These are phyloP conservation scores for Chrysochloris asiatica DNA, from an alignment of 2,113 vertebrate species.

Conservation along the genomic window DNA sequence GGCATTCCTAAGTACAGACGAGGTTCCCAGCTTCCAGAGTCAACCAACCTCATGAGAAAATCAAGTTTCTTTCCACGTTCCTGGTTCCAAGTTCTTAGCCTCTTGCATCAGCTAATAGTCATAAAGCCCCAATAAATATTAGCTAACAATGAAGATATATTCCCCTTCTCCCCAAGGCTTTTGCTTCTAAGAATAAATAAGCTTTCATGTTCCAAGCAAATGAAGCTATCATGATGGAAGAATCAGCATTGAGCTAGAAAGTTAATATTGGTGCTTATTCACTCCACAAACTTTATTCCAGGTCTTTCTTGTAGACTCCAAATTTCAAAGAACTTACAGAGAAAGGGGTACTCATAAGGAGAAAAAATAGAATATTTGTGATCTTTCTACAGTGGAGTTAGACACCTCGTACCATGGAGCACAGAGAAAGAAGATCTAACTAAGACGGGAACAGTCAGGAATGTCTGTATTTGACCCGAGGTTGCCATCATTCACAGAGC, in stretches of 20 bases:
- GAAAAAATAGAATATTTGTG: background rate
- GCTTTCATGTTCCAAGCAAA: background rate
- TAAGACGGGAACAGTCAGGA: background rate
- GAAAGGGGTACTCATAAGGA: background rate
- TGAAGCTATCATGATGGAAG: background rate
- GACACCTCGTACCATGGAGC: accelerated
- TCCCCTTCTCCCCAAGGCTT: background rate
- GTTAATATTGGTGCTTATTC: background rate
- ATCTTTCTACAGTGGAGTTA: background rate
- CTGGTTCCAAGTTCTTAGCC: background rate
- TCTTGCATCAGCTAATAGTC: background rate
- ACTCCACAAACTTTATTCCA: background rate
- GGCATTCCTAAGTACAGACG: background rate
- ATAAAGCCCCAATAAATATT: constrained; percentile 51
- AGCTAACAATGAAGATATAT: constrained; percentile 8
- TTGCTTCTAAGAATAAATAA: constrained; percentile 48
- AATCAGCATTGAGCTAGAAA: background rate
- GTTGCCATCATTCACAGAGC: background rate
- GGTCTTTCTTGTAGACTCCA: background rate
- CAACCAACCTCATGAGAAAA: background rate
- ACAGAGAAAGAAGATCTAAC: background rate
- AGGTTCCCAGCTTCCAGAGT: background rate
- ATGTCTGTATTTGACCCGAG: background rate
- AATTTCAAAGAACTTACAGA: background rate
- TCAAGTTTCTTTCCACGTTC: background rate